Conservation (phyloP, 2,113 vertebrate species). For the Plecotus auritus region DNA sequence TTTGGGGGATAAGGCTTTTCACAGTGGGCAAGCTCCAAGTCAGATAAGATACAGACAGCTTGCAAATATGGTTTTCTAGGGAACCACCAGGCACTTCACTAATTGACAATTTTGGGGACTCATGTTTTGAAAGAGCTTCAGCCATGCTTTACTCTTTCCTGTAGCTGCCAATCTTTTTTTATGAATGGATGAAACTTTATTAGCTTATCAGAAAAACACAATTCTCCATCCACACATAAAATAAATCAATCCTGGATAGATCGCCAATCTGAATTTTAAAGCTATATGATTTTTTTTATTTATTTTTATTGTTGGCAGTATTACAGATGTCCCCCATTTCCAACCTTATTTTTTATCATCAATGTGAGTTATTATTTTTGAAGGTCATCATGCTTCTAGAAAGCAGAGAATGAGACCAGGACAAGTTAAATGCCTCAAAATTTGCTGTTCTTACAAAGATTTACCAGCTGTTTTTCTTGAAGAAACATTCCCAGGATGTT, state of each 20-base stretch:
- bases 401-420: background rate
- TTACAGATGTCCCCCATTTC: background rate
- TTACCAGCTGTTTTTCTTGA: background rate
- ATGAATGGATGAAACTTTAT: background rate
- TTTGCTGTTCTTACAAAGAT: background rate
- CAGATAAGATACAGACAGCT: constrained; percentile 16
- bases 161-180: background rate
- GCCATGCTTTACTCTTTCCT: background rate
- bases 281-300: background rate
- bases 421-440: background rate
- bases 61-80: background rate
- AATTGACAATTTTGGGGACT: background rate
- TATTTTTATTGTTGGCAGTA: background rate
- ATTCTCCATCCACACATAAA: background rate
- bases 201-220: background rate
- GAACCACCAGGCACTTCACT: background rate
- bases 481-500: no score
- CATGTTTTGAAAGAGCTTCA: background rate
- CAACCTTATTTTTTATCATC: background rate
- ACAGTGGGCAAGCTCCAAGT: background rate
- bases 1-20: background rate
- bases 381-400: background rate
- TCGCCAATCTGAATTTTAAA: background rate
- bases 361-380: background rate
- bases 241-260: background rate